Evolutionary conservation across 2,888 invertebrate species (phyloP), one percentile per base, ranked within the genome.

Genomic region (Tinea trinotella): DNA sequence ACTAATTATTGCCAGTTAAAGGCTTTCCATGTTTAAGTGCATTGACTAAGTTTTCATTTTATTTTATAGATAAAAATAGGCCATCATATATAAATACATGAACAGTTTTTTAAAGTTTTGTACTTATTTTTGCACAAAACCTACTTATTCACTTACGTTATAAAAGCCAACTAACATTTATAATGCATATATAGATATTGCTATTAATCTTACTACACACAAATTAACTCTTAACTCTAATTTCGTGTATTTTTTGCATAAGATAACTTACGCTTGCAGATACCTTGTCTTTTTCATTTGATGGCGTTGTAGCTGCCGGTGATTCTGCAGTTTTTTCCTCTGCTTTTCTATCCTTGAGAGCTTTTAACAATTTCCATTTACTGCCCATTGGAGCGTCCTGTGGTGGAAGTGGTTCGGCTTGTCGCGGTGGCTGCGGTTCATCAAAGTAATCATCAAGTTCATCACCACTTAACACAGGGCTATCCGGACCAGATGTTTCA

Each of bases 341-440:
- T 2, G 95, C 94, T 80, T 96, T 96, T 57, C 93, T 88, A 65
- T 96, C 96, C 70, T 96, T 96, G 20, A 96, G 76, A 0, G 96
- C 95, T 76, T 96, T 96, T 1, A 96, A 77, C 46, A 96, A 87
- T 72, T 96, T 96, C 96, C 96, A 96, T 73, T 95, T 95, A 68
- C 95, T 95, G 6, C 94, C 92, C 53, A 91, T 88, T 9, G 89
- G 90, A 49, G 88, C 88, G 36, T 85, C 87, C 58, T 85, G 87
- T 56, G 79, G 85, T 1, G 76, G 84, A 2, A 71, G 72, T 40
- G 76, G 71, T 54, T 70, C 65, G n/a, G 65, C 57, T 46, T 70
- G 69, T 46, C 61, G 56, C 20, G 68, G 63, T 36, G 72, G 59
- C 59, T 76, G 73, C 53, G 78, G 76, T 19, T 20, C 82, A 57